Evolutionary conservation across 2,113 vertebrate species (phyloP).

Genomic region (Potamarius usumacintae): DNA sequence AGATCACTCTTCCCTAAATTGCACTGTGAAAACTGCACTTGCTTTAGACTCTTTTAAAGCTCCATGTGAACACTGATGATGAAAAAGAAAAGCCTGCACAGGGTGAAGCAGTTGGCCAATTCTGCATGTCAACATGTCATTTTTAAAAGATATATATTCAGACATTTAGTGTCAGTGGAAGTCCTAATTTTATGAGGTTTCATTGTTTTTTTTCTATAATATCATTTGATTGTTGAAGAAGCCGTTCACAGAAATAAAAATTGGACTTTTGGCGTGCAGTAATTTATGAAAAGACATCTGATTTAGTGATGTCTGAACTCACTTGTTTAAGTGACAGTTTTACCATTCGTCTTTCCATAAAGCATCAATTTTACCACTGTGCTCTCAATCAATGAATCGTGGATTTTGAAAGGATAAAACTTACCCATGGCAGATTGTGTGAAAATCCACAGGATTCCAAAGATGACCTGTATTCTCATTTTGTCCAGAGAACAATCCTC

Average conservation of each 20-base stretch:
- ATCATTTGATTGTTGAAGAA: too few relatives aligned
- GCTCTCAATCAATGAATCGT: too few relatives aligned
- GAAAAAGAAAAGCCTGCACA: not conserved
- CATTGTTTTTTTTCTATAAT: too few relatives aligned
- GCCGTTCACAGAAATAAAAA: too few relatives aligned
- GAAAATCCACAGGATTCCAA: constrained; percentile 13
- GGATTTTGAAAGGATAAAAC: not conserved
- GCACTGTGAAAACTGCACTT: not conserved
- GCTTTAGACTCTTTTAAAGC: not conserved
- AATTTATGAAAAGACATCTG: not conserved
- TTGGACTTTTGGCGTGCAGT: not conserved
- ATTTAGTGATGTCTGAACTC: not conserved
- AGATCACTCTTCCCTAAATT: too few relatives aligned
- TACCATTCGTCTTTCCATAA: not conserved
- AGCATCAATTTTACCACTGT: too few relatives aligned
- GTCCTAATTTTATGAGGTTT: too few relatives aligned
- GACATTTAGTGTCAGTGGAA: not conserved
- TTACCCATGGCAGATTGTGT: not conserved
- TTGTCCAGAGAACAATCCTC: not conserved
- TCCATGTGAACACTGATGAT: too few relatives aligned
- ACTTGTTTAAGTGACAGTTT: not conserved
- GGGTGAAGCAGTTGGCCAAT: not conserved
- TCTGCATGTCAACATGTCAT: not conserved
- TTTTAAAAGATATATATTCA: not conserved
- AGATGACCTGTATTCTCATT: constrained; percentile 12